Percentiles rank a stretch among this genome's conserved stretches.
phyloP scores from a whole-genome alignment of 2,797 vertebrate species.

The Melanotaenia maccullochi region DNA sequence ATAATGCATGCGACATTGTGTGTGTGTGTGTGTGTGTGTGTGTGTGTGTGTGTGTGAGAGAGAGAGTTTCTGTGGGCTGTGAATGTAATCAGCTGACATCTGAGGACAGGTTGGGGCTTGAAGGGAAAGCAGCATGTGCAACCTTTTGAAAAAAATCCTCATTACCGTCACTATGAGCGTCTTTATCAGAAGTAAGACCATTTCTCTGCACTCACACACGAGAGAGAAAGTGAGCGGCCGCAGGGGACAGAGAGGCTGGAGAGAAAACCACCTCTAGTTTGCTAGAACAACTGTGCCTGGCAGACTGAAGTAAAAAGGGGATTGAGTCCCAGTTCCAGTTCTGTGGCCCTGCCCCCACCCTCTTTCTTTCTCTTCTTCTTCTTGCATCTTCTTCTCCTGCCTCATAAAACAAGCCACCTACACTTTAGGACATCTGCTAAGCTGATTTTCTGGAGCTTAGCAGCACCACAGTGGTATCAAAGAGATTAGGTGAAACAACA shows the following conservation, averaged over 20 bases:
- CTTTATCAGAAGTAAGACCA: conserved; percentile 45
- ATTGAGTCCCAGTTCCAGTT: conserved; percentile 64
- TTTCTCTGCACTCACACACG: conserved; percentile 12
- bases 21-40: conserved; percentile 16
- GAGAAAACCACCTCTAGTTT: conserved; percentile 34
- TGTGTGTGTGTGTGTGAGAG: not conserved
- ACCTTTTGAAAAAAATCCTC: conserved; percentile 42
- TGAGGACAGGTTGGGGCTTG: conserved; percentile 47
- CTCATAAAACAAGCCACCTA: conserved; percentile 82
- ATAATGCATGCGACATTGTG: conserved; percentile 44
- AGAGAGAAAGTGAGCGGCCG: conserved; percentile 34
- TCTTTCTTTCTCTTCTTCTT: conserved; percentile 39
- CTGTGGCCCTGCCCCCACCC: conserved; percentile 55
- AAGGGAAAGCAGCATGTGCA: conserved; percentile 36
- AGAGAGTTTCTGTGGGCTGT: conserved; percentile 12
- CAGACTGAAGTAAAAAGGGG: conserved; percentile 52
- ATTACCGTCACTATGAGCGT: conserved; percentile 48
- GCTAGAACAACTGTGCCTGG: conserved; percentile 58
- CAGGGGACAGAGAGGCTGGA: conserved; percentile 27
- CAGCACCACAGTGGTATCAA: conserved; percentile 80
- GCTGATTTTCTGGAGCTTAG: conserved; percentile 85
- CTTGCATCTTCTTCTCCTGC: conserved; percentile 66
- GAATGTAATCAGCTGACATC: conserved; percentile 69
- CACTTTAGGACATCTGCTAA: conserved; percentile 85
- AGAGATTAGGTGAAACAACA: conserved; percentile 84